phyloP scores from a whole-genome alignment of 2,888 invertebrate species.

The Eupeodes latifasciatus region DNA sequence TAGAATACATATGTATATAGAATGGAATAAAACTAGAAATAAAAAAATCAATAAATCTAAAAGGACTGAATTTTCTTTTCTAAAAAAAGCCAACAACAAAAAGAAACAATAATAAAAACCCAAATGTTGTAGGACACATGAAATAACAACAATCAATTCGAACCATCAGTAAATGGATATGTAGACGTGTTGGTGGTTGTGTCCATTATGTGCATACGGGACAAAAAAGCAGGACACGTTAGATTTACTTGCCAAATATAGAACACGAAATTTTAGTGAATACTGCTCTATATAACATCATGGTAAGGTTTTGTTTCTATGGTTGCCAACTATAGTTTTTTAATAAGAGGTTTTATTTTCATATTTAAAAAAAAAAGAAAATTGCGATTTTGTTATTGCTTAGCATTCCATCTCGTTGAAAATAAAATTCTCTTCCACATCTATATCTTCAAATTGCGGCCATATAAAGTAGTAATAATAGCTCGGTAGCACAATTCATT shows the following conservation, averaged over 20 bases:
- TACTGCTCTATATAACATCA: neutral
- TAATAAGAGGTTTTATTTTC: neutral
- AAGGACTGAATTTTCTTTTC: neutral
- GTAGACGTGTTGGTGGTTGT: conserved; percentile 27
- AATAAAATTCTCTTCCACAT: too few species aligned
- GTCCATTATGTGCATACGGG: neutral
- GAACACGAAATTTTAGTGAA: conserved; percentile 13
- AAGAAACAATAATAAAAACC: conserved; percentile 39
- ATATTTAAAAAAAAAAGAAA: too few species aligned
- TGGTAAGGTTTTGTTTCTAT: neutral
- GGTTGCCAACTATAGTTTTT: neutral
- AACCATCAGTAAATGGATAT: conserved; percentile 59
- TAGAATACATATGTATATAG: conserved; percentile 29
- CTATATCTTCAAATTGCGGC: too few species aligned
- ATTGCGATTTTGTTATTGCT: too few species aligned
- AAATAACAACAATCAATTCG: conserved; percentile 57
- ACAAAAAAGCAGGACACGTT: conserved; percentile 23
- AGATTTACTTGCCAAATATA: conserved; percentile 41
- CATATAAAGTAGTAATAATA: too few species aligned
- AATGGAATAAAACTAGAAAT: conserved; percentile 16
- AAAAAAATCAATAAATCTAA: conserved; percentile 56
- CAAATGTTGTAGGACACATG: conserved; percentile 37
- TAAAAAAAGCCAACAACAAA: neutral
- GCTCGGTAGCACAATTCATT: too few species aligned
- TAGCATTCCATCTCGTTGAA: too few species aligned